A percentile compares a stretch with the other conserved stretches of the same genome.
Evolutionary conservation across 2,888 invertebrate species (phyloP).

Genomic region (Agonopterix arenella): DNA sequence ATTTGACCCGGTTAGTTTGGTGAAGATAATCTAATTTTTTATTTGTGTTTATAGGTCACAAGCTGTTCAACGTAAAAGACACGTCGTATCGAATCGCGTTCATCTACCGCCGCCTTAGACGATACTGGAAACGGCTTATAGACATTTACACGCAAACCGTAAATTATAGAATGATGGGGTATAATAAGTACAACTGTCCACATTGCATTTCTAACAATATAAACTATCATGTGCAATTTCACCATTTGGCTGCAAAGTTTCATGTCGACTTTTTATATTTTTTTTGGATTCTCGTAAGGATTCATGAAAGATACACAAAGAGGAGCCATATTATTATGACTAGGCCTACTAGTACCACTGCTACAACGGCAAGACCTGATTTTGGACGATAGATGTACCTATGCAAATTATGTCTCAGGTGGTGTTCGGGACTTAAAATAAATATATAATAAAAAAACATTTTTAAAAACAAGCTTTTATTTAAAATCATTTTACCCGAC

Average conservation of each 20-base stretch:
- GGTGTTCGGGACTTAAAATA: too few species aligned
- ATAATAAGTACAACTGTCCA: too few species aligned
- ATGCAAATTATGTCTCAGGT: too few species aligned
- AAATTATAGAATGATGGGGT: too few species aligned
- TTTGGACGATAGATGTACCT: too few species aligned
- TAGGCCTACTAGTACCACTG: slow-evolving; percentile 11
- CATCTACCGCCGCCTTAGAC: slow-evolving; percentile 19
- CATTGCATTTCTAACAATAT: too few species aligned
- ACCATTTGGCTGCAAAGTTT: slow-evolving; percentile 21
- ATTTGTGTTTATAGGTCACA: background rate
- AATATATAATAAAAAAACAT: too few species aligned
- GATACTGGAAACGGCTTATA: slow-evolving; percentile 10
- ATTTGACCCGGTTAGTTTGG: too few species aligned
- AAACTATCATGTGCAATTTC: slow-evolving; percentile 4
- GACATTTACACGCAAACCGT: background rate
- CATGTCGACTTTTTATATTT: slow-evolving; percentile 32
- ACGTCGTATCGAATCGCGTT: slow-evolving; percentile 32
- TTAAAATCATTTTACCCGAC: too few species aligned
- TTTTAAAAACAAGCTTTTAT: too few species aligned
- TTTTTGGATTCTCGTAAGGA: slow-evolving; percentile 28
- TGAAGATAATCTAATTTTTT: too few species aligned
- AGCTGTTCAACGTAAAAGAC: slow-evolving; percentile 23
- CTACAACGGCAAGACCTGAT: too few species aligned
- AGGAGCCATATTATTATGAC: background rate
- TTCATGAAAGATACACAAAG: slow-evolving; percentile 21